Evolutionary conservation across 37 sponge, comb jelly and placozoan genomes (phyloP), one percentile per base, ranked within the genome.

Genomic region (Halichondria panicea): DNA sequence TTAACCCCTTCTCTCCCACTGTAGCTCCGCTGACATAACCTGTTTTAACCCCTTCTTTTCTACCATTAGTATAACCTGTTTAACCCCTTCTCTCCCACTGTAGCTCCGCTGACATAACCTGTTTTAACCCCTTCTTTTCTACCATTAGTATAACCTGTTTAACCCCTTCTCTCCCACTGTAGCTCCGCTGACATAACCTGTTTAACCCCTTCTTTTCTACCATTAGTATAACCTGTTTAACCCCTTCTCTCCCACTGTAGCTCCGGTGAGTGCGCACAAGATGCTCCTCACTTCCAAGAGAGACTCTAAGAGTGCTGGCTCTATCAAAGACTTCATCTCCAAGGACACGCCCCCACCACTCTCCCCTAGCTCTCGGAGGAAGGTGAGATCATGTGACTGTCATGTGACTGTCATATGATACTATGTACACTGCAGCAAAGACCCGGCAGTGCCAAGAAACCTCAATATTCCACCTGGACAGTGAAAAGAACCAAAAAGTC

Each of bases 281-380:
- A 3, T 42, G 67, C 67, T 3, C 67, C 67, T 19, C 18, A 43
- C 43, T 43, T 66, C 11, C 38, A 75, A 59, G 62, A 5, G 8
- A 18, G 35, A 41, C 25, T 42, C 63, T 27, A 34, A 18, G 4
- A 56, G 41, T 13, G 36, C 45, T 18, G 35, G 63, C 37, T 19
- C 24, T 44, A 57, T 25, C 32, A 5, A 50, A 53, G 32, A 42
- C 28, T 43, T 30, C 15, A 34, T 35, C 1, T 1, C 79, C 13
- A 9, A 39, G 27, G 68, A 66, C 43, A 66, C 43, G 24, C 66
- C 79, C 40, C 79, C 46, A n/a, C 54, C 79, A 18, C 56, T 78
- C 44, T 78, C 79, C 36, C 79, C 79, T 8, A 41, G 69, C 57
- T 27, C 68, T 28, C 67, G 79, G 33, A 67, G 79, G 39, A 67